phyloP scores from a whole-genome alignment of 2,113 vertebrate genomes.

The Pollimyrus isidori region DNA sequence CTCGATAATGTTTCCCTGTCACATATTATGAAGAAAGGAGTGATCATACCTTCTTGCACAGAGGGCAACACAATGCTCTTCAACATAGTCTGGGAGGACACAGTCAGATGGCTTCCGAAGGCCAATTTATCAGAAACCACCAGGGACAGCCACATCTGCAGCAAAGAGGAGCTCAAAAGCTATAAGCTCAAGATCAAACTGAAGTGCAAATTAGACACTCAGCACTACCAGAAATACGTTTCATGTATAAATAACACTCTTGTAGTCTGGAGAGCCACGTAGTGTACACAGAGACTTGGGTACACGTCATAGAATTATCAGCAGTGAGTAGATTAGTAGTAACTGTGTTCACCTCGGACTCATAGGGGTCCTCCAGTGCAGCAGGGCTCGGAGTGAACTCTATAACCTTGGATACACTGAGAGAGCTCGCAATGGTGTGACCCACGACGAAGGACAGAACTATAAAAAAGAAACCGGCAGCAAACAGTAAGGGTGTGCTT shows the following conservation, averaged over 20 bases:
- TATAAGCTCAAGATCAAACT: not conserved
- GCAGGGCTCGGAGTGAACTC: conserved; percentile 28
- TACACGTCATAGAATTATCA: not conserved
- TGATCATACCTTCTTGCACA: conserved; percentile 39
- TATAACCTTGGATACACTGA: conserved; percentile 23
- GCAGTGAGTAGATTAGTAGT: not conserved
- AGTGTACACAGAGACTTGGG: not conserved
- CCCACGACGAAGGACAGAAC: conserved; percentile 31
- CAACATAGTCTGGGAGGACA: conserved; percentile 13
- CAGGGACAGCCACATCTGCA: conserved; percentile 43
- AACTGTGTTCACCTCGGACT: conserved; percentile 1
- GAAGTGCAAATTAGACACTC: not conserved
- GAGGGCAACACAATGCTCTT: conserved; percentile 40
- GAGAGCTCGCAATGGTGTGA: conserved; percentile 28
- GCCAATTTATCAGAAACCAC: conserved; percentile 23
- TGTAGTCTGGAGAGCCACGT: not conserved
- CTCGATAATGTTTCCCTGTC: not conserved
- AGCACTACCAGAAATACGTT: not conserved
- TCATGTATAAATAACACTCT: not conserved
- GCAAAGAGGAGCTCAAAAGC: conserved; percentile 1
- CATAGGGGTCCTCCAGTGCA: not conserved
- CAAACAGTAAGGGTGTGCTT: not conserved
- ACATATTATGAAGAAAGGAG: too few species aligned
- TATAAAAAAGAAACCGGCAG: conserved; percentile 26
- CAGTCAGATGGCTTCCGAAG: conserved; percentile 39